Conservation (phyloP, 2,888 invertebrate species). For the Stomorhina lunata region DNA sequence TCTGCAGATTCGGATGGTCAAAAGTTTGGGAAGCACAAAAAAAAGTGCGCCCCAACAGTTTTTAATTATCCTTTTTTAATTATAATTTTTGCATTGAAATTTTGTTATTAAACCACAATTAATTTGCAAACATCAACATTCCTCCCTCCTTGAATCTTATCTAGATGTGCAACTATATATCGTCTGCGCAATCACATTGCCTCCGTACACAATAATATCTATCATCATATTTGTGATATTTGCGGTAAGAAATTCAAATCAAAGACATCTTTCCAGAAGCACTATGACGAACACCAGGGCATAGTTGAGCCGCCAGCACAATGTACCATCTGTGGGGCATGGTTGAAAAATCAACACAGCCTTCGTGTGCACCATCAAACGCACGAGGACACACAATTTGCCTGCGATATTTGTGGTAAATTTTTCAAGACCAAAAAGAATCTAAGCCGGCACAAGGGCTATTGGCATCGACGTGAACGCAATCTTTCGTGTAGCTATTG, state of each 20-base stretch:
- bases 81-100: too few relatives aligned
- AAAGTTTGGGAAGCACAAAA: too few relatives aligned
- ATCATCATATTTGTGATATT: slow-evolving; percentile 75
- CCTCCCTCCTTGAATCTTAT: slow-evolving; percentile 61
- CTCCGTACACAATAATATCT: slow-evolving; percentile 75
- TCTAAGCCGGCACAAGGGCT: slow-evolving; percentile 73
- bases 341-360: slow-evolving; percentile 75
- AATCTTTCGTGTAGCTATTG: slow-evolving; percentile 74
- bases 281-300: slow-evolving; percentile 74
- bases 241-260: slow-evolving; percentile 77
- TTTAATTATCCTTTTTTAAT: too few relatives aligned
- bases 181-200: slow-evolving; percentile 74
- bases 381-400: slow-evolving; percentile 63
- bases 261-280: slow-evolving; percentile 75
- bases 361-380: slow-evolving; percentile 66
- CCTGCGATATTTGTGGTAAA: slow-evolving; percentile 67
- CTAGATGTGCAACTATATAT: slow-evolving; percentile 73
- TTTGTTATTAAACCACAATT: slow-evolving; percentile 15
- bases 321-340: slow-evolving; percentile 73
- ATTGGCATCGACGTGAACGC: slow-evolving; percentile 73
- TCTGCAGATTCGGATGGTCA: too few relatives aligned
- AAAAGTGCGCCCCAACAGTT: too few relatives aligned
- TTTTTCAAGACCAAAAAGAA: slow-evolving; percentile 72
- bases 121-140: slow-evolving; percentile 50
- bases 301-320: slow-evolving; percentile 74